These are phyloP conservation scores for Dorcus parallelipipedus DNA, from an alignment of 2,888 invertebrate genomes.

Conservation along the genomic window DNA sequence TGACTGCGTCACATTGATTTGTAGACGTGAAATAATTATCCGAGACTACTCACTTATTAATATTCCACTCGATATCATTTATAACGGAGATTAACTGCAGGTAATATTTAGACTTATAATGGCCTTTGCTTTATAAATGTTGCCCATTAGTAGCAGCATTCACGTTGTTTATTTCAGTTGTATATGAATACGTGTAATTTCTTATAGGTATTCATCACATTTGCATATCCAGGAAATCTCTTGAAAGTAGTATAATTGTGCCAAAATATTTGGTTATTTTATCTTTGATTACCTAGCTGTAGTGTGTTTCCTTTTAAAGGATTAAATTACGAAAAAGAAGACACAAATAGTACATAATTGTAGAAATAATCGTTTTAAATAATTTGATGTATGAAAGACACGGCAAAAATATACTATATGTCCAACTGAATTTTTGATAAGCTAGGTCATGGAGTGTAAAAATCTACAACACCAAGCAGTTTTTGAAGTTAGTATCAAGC, in stretches of 20 bases:
- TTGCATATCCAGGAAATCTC: no score
- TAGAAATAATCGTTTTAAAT: neutral
- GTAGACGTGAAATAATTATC: conserved; percentile 31
- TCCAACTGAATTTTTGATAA: no score
- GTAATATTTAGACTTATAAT: conserved; percentile 28
- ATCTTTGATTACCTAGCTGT: no score
- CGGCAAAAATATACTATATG: no score
- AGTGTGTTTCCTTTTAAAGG: no score
- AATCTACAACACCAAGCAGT: no score
- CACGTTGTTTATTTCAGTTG: neutral
- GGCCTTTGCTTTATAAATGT: conserved; percentile 22
- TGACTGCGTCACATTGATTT: conserved; percentile 26
- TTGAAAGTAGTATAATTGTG: no score
- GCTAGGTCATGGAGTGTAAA: no score
- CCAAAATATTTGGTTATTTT: no score
- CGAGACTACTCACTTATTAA: conserved; percentile 27
- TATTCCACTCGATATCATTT: conserved; percentile 28
- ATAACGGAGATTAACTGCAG: conserved; percentile 26
- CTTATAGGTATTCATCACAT: no score
- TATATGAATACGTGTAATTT: neutral
- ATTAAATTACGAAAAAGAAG: neutral
- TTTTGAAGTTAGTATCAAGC: no score
- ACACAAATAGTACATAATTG: neutral
- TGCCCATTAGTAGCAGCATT: conserved; percentile 16
- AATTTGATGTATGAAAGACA: neutral